Evolutionary conservation across 2,888 invertebrate genomes (phyloP), one percentile per base, ranked within the genome.

Genomic region (Drosophila testacea): DNA sequence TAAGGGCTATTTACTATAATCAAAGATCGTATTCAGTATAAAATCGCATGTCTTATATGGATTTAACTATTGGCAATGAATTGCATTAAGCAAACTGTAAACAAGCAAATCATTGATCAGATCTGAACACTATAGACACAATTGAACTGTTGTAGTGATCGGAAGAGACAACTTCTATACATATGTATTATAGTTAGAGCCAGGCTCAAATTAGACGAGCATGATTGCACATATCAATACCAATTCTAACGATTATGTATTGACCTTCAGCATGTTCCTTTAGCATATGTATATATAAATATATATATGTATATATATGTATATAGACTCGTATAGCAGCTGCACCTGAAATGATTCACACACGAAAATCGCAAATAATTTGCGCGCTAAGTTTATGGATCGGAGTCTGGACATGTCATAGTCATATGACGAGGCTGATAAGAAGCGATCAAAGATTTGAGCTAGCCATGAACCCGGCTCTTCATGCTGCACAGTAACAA

Each of bases 371-470:
- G 10, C 52, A 41, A 38, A 55, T 39, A 41, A 52, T 69, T 63
- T 62, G 59, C 55, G 50, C 51, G 27, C 47, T 65, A 13, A 64
- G 34, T 63, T 64, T 39, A 6, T 32, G 46, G 38, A 27, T 41
- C 50, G 22, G 48, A n/a, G 65, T 82, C 65, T 61, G 60, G 38
- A 6, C 38, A 52, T 52, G 27, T 52, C 41, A 30, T 65, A 56
- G 71, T 73, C 79, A 79, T 57, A 63, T 79, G 77, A 74, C 62
- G 55, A 22, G 22, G 56, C 63, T 77, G 83, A 83, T 83, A 83
- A 80, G 81, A 38, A 7, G 44, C 44, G 46, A 46, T 1, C 13
- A 56, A 34, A 66, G 63, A 51, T 70, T 61, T 62, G 28, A 16
- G 46, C 39, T 46, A 54, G 62, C 65, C 69, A 50, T 82, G 79